These are phyloP conservation scores for Aphelenchoides besseyi DNA, from an alignment of 1,140 invertebrate species.

Conservation along the genomic window DNA sequence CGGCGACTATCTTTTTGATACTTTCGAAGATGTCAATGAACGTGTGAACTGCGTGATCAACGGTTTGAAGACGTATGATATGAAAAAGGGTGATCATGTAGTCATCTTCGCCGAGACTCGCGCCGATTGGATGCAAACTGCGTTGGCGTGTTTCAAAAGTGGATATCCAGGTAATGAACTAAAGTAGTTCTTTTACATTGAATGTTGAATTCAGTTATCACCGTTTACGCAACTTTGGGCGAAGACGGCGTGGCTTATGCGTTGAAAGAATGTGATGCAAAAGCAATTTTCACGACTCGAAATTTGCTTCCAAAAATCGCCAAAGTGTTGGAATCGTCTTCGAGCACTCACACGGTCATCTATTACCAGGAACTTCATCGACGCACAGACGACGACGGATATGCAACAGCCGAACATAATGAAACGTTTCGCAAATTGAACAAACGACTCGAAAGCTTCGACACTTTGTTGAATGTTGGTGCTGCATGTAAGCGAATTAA, in stretches of 20 bases:
- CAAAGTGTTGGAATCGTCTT: constrained; percentile 38
- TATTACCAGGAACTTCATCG: constrained; percentile 54
- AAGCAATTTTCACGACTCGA: constrained; percentile 58
- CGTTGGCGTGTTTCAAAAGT: constrained; percentile 87
- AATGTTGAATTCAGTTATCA: constrained; percentile 75
- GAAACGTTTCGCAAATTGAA: constrained; percentile 12
- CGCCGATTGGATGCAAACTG: constrained; percentile 91
- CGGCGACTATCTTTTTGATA: constrained; percentile 73
- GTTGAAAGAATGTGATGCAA: constrained; percentile 91
- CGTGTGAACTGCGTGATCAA: constrained; percentile 54
- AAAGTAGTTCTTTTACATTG: constrained; percentile 12
- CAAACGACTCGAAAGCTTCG: constrained; percentile 49
- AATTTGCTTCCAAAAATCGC: constrained; percentile 53
- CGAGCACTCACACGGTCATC: constrained; percentile 46
- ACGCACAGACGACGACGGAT: constrained; percentile 16
- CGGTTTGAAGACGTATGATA: constrained; percentile 71
- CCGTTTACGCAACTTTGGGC: constrained; percentile 91
- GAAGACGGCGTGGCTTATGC: constrained; percentile 91
- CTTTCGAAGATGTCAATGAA: constrained; percentile 25
- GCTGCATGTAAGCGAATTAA: constrained; percentile 67
- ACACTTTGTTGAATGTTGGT: constrained; percentile 75
- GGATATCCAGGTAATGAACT: constrained; percentile 73
- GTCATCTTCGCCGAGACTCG: constrained; percentile 94
- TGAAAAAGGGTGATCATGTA: constrained; percentile 72
- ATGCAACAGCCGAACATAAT: not conserved